Evolutionary conservation across 2,888 invertebrate species (phyloP), one percentile per base, ranked within the genome.

Genomic region (Penaeus monodon): DNA sequence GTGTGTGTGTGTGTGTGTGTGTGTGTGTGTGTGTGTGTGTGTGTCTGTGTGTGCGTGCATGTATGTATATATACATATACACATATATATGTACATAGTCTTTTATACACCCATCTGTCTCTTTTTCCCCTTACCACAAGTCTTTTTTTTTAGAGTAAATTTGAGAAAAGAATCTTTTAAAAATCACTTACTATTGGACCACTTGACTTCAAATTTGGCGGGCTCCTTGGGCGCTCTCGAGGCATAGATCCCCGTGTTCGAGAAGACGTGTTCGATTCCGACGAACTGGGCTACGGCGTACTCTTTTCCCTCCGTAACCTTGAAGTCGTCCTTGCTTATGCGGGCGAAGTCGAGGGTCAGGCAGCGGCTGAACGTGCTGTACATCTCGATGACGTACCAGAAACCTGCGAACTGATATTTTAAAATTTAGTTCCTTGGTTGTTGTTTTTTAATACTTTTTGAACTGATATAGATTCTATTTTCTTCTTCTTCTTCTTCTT

Each of bases 341-440:
- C 93, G 93, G 0, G 95, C 95, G 92, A 96, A 96, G 93, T 96
- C 96, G 92, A 96, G 96, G 1, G 95, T 95, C 91, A 96, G 94
- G 92, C 96, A 97, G 91, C 94, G 94, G 85, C 96, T 96, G 0
- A 95, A 96, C 0, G 96, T 96, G 10, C 96, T 95, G 2, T 96
- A 96, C 92, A 96, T 96, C 92, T 96, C 95, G 65, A 96, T 94
- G 22, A 95, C 96, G 92, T 95, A 96, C 96, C 96, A 96, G n/a
- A 95, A 92, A 0, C 96, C 96, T 88, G 96, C 92, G 92, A 96
- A 94, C 96, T 96, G 92, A 79, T 93, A 91, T 27, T 20, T 17
- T 22, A 24, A 64, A 33, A 14, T 14, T 57, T 14, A 57, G 57
- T 57, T 57, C 17, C 3, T 12, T 3, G 57, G 57, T 10, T 3